Base-by-base conservation (phyloP, 2,888 invertebrate genomes). In the Quadroppia sp. region DNA sequence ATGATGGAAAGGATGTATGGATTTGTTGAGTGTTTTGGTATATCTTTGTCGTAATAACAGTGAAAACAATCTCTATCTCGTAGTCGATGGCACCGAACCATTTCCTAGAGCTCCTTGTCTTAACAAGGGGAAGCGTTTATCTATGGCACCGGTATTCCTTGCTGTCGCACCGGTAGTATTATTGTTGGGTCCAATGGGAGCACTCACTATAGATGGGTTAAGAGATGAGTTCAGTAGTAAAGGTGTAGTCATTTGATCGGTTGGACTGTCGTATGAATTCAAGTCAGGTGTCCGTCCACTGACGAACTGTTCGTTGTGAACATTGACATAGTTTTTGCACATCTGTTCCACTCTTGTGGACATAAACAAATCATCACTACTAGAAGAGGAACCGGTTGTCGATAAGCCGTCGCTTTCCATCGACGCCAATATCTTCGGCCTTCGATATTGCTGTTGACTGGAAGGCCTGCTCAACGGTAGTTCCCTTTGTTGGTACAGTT, bases 351-450 rank as follows among this genome's bases (percentile, higher is more conserved):
- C 32, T 53, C 53, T 71, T 20, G 48, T 20, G 25, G 28, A 53
- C 25, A 50, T 11, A 32, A 71, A 71, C 56, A 56, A 7, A 30
- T 69, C 69, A 25, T 74, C 74, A 71, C 74, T 74, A 36, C 74
- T 69, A 15, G 74, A 72, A 32, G 70, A 69, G 15, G 76, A 71
- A 23, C 48, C 71, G 40, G 71, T 32, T 32, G 73, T 30, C 45
- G 77, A 78, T 3, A 78, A 71, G 20, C 78, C 78, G 61, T 78
- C 78, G 64, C 77, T 78, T 45, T 79, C 79, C 76, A 78, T 77
- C 28, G 79, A 79, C 17, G 79, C 78, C 56, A 79, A 72, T 30
- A 76, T 40, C 61, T 76, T 76, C 30, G 73, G 59, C 40, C 30
- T 56, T n/a, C 70, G 50, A 20, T 32, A 74, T 23, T 59, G 73